Conservation (phyloP, 2,888 invertebrate genomes). For the Pristionchus mayeri region DNA sequence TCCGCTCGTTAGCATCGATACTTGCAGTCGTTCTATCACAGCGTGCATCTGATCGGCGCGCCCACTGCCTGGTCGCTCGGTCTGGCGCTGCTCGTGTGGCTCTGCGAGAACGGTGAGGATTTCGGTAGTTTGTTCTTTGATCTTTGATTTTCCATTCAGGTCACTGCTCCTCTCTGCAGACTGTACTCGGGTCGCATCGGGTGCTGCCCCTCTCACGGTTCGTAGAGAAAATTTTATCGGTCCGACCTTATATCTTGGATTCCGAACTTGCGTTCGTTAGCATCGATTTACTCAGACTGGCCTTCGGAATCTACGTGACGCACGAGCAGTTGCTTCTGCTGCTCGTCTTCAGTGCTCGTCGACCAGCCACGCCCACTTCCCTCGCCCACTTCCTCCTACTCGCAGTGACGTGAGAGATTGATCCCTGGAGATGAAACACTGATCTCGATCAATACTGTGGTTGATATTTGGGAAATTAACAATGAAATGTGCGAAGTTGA, state of each 20-base stretch:
- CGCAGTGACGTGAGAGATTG: conserved; percentile 47
- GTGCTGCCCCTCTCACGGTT: conserved; percentile 36
- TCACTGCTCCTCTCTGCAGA: conserved; percentile 29
- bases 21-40: conserved; percentile 27
- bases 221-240: neutral
- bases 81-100: conserved; percentile 42
- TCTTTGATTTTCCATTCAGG: conserved; percentile 21
- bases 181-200: neutral
- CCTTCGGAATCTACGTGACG: conserved; percentile 62
- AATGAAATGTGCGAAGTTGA: neutral
- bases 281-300: conserved; percentile 54
- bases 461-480: conserved; percentile 27
- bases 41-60: neutral
- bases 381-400: conserved; percentile 55
- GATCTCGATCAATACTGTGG: too few species aligned
- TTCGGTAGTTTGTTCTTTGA: neutral
- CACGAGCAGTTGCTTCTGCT: conserved; percentile 63
- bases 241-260: neutral
- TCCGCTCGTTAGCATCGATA: neutral
- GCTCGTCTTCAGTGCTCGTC: conserved; percentile 56
- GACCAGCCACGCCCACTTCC: conserved; percentile 55
- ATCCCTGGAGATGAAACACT: too few species aligned
- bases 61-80: conserved; percentile 15
- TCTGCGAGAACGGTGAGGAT: conserved; percentile 33
- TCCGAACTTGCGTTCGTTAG: neutral